Evolutionary conservation across 23 tunicate genomes (phyloP).

Genomic region (Styela plicata): DNA sequence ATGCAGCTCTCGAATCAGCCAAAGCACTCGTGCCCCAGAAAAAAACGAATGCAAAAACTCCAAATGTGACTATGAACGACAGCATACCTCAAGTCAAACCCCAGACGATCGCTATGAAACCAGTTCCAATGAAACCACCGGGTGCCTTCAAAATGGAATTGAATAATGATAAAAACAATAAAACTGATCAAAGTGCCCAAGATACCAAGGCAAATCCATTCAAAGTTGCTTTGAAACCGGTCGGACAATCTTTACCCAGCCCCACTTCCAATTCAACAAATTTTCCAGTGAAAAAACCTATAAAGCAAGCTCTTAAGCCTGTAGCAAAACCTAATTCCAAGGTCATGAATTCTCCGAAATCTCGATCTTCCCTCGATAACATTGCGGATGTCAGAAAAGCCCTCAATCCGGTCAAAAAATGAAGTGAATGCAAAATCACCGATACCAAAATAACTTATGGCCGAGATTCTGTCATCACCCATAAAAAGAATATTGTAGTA

Average conservation of each 20-base stretch:
- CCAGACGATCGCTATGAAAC: no score
- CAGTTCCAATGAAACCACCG: neutral
- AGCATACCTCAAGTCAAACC: no score
- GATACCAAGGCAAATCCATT: neutral
- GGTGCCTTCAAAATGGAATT: neutral
- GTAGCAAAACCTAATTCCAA: neutral
- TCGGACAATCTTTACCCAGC: neutral
- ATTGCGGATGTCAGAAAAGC: neutral
- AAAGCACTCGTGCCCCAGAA: no score
- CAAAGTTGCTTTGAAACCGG: neutral
- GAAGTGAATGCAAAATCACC: no score
- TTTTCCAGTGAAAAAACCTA: neutral
- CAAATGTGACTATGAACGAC: no score
- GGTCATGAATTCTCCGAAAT: neutral
- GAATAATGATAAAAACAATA: no score
- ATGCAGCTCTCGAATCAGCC: no score
- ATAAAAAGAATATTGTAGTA: no score
- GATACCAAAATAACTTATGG: no score
- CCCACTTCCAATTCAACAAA: neutral
- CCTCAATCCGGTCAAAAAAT: neutral
- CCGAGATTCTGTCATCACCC: no score
- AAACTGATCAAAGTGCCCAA: neutral
- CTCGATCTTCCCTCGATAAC: neutral
- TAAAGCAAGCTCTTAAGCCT: neutral
- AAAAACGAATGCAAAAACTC: no score